Conservation (phyloP, 2,113 vertebrate species). For the Gymnocephalus cernua region DNA sequence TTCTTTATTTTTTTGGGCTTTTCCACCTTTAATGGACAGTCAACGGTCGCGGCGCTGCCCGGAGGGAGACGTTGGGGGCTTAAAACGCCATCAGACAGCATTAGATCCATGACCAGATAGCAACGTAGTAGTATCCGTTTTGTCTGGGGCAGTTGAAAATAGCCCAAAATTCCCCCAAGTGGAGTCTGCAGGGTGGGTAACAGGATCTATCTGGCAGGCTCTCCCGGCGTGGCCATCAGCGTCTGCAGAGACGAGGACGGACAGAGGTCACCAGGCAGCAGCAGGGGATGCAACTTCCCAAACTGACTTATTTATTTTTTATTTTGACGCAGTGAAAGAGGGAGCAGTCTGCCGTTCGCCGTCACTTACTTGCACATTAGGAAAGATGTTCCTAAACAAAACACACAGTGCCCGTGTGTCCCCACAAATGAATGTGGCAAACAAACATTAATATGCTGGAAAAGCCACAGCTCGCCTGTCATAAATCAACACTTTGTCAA, state of each 20-base stretch:
- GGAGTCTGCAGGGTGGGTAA: constrained; percentile 57
- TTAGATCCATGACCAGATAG: constrained; percentile 42
- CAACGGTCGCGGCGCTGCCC: too few species aligned
- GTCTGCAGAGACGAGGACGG: constrained; percentile 54
- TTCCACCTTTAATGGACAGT: too few species aligned
- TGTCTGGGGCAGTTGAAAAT: constrained; percentile 65
- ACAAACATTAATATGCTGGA: constrained; percentile 28
- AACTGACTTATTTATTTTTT: constrained; percentile 15
- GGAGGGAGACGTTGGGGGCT: too few species aligned
- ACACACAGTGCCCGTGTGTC: constrained; percentile 10
- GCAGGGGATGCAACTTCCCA: constrained; percentile 26
- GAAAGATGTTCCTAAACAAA: constrained; percentile 20
- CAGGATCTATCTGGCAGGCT: constrained; percentile 57
- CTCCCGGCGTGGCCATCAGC: constrained; percentile 54
- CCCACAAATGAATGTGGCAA: constrained; percentile 13
- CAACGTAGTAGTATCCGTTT: constrained; percentile 32
- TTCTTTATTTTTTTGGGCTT: too few species aligned
- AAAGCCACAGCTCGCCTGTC: constrained; percentile 35
- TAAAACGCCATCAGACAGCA: too few species aligned
- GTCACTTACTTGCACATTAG: constrained; percentile 30
- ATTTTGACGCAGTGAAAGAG: constrained; percentile 18
- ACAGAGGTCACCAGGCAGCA: constrained; percentile 49
- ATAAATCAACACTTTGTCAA: constrained; percentile 54
- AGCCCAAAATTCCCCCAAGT: constrained; percentile 57
- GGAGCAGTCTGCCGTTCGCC: background rate